Evolutionary conservation across 2,113 vertebrate species (phyloP).

Genomic region (Genyomyrus donnyi): DNA sequence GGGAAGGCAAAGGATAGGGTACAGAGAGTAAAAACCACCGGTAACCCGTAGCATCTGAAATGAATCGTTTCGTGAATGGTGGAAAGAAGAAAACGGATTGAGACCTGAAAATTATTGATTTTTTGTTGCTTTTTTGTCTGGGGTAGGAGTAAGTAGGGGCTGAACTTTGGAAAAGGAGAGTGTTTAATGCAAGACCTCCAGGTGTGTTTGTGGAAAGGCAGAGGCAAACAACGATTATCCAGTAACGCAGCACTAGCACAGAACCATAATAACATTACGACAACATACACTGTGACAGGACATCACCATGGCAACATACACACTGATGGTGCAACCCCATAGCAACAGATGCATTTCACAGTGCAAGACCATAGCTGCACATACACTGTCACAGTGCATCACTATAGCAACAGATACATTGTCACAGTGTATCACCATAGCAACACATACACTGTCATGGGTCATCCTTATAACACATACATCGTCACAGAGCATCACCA

Average conservation of each 20-base stretch:
- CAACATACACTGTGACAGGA: not conserved
- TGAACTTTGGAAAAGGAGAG: not conserved
- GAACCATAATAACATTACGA: not conserved
- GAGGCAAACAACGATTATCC: not conserved
- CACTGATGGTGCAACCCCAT: not conserved
- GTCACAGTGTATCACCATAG: not conserved
- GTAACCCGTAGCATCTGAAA: not conserved
- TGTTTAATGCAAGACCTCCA: not conserved
- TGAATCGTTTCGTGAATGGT: slow-evolving; percentile 9
- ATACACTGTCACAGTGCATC: not conserved
- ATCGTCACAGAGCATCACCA: not conserved
- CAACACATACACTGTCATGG: not conserved
- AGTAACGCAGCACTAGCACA: not conserved
- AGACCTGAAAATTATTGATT: slow-evolving; percentile 13
- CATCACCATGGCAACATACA: not conserved
- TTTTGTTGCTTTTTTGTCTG: not conserved
- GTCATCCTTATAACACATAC: not conserved
- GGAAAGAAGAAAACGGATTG: not conserved
- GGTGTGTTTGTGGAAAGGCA: not conserved
- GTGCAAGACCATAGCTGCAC: not conserved
- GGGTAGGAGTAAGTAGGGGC: not conserved
- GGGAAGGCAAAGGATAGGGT: not conserved
- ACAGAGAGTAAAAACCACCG: not conserved
- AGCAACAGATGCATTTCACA: not conserved
- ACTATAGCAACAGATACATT: not conserved